Percentiles rank a stretch among this genome's conserved stretches.
Conservation (phyloP, 2,797 vertebrate genomes). For the Carcharodon carcharias region DNA sequence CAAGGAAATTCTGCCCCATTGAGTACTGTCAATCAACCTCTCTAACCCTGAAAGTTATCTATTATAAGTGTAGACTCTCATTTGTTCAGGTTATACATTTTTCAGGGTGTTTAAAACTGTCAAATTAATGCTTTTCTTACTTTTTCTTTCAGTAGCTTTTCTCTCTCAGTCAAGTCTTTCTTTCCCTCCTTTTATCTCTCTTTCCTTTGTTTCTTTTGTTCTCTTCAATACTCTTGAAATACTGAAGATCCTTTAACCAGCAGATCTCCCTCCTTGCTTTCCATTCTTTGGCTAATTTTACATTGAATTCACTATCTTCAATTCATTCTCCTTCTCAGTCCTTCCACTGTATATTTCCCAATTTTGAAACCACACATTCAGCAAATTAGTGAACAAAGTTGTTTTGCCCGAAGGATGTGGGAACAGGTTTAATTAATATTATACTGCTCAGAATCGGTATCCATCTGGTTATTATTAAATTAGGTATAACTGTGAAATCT, state of each 20-base stretch:
- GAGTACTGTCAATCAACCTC: not conserved
- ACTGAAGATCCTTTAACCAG: slow-evolving; percentile 74
- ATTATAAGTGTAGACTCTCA: not conserved
- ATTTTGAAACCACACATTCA: not conserved
- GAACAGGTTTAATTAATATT: not conserved
- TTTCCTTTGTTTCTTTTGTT: slow-evolving; percentile 45
- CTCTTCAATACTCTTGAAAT: slow-evolving; percentile 87
- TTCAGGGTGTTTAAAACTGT: not conserved
- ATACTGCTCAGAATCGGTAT: not conserved
- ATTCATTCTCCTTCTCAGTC: not conserved
- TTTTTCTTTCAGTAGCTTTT: not conserved
- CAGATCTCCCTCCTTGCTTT: slow-evolving; percentile 80
- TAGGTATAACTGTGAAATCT: not conserved
- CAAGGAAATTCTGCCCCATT: too few relatives aligned
- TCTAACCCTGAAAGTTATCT: not conserved
- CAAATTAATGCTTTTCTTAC: not conserved
- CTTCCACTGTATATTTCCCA: not conserved
- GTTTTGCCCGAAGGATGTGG: not conserved
- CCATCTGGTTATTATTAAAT: not conserved
- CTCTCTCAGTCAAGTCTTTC: not conserved
- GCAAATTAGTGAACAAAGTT: not conserved
- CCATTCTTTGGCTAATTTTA: slow-evolving; percentile 44
- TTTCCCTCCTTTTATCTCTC: not conserved
- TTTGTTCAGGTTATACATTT: not conserved
- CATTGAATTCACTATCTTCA: not conserved